Base-by-base conservation (phyloP, 2,888 invertebrate genomes). In the Danaus chrysippus region DNA sequence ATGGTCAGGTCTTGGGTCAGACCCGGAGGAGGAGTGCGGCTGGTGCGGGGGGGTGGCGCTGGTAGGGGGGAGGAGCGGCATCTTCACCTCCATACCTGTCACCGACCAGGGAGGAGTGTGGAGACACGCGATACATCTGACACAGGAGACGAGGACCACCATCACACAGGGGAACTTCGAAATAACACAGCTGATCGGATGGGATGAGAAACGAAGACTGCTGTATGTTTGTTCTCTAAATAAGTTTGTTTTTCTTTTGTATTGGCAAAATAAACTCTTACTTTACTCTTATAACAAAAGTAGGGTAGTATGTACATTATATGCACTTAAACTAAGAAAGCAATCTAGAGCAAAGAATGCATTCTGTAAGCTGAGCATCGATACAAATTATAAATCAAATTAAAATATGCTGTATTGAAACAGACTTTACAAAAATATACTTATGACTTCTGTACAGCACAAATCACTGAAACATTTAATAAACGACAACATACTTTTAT, bases 81-180 rank as follows among this genome's bases (percentile, higher is more conserved):
- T 13, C 56, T 87, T 93, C 77, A 88, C 92, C 3, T 83, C 90
- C 15, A 79, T 92, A 23, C 93, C 93, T 0, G 85, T 92, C 42
- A 73, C 83, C 0, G 93, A 92, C 72, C 87, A 89, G 0, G 84
- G 87, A 3, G 92, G 92, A 12, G 76, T 82, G 11, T 93, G 92
- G 89, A 65, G 89, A 0, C 89, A 90, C 65, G 85, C 86, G 0
- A 76, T 86, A 12, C 67, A 77, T 6, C 67, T 89, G 23, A 77
- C 80, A 0, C 73, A 70, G 1, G 86, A 84, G 43, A 68, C 70
- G 3, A 71, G 79, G n/a, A 81, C 82, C 0, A 81, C 89, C 1
- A 83, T 96, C 46, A 96, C 96, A 0, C 94, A 95, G 76, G 96
- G 96, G 0, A 92, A 93, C 57, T 95, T 94, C 69, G 95, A 96